Conservation (phyloP, 2,888 invertebrate species). For the Mayetiola destructor region DNA sequence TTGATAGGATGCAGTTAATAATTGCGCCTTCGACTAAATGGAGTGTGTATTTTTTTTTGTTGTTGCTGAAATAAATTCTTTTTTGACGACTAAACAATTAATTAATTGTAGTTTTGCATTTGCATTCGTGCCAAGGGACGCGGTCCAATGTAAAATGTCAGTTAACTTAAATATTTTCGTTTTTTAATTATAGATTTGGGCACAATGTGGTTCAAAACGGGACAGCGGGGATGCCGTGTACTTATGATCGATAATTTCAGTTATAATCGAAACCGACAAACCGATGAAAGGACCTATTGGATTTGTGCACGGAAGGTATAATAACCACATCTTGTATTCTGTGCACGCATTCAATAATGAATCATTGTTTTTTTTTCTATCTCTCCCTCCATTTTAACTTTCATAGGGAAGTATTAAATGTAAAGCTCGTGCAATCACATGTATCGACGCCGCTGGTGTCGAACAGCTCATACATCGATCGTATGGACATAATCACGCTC, state of each 20-base stretch:
- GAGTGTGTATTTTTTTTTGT: background rate
- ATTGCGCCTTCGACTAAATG: too few species aligned
- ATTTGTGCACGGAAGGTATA: conserved; percentile 34
- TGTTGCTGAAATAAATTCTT: background rate
- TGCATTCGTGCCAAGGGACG: background rate
- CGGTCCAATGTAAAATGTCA: too few species aligned
- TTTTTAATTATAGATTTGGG: too few species aligned
- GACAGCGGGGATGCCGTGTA: conserved; percentile 32
- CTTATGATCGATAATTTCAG: conserved; percentile 29
- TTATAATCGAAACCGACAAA: conserved; percentile 33
- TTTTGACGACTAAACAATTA: background rate
- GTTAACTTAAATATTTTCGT: too few species aligned
- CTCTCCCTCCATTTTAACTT: background rate
- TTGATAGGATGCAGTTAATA: too few species aligned
- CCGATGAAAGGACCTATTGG: conserved; percentile 34
- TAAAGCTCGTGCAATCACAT: conserved; percentile 33
- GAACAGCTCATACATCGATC: conserved; percentile 32
- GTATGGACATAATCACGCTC: conserved; percentile 30
- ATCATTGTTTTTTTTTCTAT: background rate
- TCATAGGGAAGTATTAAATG: conserved; percentile 34
- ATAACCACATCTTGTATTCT: background rate
- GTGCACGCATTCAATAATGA: background rate
- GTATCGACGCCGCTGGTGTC: conserved; percentile 31
- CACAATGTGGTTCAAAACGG: conserved; percentile 24
- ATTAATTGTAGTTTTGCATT: background rate